Evolutionary conservation across 2,113 vertebrate species (phyloP).

Genomic region (Henicopernis longicauda): DNA sequence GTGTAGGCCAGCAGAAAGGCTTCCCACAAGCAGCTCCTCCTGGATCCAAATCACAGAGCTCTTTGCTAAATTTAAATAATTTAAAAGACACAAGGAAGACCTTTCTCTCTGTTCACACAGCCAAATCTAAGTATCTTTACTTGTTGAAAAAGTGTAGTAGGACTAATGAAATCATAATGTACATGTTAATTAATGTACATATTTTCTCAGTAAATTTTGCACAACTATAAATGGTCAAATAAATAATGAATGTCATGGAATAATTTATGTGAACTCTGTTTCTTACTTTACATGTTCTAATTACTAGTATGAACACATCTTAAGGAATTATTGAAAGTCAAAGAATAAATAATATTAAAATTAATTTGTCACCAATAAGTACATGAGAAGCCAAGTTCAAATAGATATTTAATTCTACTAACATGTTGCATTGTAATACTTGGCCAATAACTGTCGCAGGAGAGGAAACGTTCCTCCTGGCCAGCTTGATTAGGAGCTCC

Average conservation of each 20-base stretch:
- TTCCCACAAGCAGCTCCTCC: not conserved
- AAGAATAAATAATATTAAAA: conserved; percentile 60
- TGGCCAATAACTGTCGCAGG: not conserved
- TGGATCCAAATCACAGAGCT: not conserved
- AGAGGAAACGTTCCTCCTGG: not conserved
- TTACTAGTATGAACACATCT: conserved; percentile 7
- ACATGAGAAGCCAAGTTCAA: conserved; percentile 25
- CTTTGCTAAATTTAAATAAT: not conserved
- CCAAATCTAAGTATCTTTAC: not conserved
- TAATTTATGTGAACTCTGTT: conserved; percentile 34
- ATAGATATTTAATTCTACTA: conserved; percentile 6
- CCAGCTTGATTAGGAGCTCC: not conserved
- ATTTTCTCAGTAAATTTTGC: conserved; percentile 49
- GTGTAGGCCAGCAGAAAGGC: not conserved
- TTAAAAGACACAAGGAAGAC: not conserved
- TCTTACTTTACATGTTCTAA: conserved; percentile 51
- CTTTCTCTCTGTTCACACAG: not conserved
- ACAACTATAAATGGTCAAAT: conserved; percentile 45
- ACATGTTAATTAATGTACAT: conserved; percentile 18
- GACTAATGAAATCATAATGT: conserved; percentile 34
- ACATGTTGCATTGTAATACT: not conserved
- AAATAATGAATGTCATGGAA: conserved; percentile 52
- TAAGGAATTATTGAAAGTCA: conserved; percentile 51
- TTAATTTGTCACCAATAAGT: conserved; percentile 27
- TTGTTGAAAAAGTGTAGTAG: not conserved